Conservation (phyloP, 2,888 invertebrate species). For the Coecobrya sp. region DNA sequence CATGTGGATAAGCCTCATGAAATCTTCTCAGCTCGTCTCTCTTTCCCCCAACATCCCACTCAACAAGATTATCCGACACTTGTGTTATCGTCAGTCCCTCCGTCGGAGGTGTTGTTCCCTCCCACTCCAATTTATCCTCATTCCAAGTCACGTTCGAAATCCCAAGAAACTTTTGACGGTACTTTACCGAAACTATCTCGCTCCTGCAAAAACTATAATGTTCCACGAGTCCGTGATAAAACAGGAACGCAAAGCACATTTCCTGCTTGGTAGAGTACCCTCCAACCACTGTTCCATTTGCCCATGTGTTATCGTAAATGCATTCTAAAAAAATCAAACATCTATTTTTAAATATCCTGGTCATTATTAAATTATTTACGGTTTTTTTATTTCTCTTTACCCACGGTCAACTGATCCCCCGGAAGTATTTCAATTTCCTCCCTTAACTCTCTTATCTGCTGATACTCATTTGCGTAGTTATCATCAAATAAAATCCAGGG, state of each 20-base stretch:
- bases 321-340: conserved; percentile 90
- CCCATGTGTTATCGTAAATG: conserved; percentile 92
- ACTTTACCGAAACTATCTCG: conserved; percentile 25
- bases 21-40: conserved; percentile 32
- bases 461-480: conserved; percentile 66
- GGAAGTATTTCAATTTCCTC: conserved; percentile 66
- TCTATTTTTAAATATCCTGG: neutral
- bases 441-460: conserved; percentile 55
- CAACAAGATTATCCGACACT: conserved; percentile 29
- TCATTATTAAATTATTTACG: neutral
- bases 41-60: neutral
- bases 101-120: neutral
- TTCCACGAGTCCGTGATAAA: conserved; percentile 17
- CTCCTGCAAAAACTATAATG: conserved; percentile 55
- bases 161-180: conserved; percentile 30
- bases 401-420: conserved; percentile 73
- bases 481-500: conserved; percentile 91
- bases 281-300: conserved; percentile 89
- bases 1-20: conserved; percentile 42
- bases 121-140: conserved; percentile 14
- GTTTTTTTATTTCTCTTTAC: conserved; percentile 18
- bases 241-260: conserved; percentile 26
- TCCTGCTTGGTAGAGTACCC: conserved; percentile 47
- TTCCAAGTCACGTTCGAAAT: conserved; percentile 46
- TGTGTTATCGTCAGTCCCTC: conserved; percentile 19